Percentiles rank a stretch among this genome's conserved stretches.
These are phyloP conservation scores for Listronotus bonariensis DNA, from an alignment of 1,140 invertebrate genomes.

Conservation along the genomic window DNA sequence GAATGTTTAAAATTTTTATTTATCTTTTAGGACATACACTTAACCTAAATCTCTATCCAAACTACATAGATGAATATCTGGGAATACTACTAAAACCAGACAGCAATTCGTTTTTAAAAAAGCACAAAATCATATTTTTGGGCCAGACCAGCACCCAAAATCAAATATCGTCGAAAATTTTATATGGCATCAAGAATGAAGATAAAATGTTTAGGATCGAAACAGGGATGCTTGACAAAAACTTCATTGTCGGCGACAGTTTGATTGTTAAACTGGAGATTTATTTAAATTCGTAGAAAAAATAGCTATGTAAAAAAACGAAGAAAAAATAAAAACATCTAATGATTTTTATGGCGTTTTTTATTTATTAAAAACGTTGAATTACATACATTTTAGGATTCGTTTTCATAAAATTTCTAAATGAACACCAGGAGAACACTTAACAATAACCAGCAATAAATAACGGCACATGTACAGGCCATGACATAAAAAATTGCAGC, in stretches of 20 bases:
- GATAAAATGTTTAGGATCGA: conserved; percentile 37
- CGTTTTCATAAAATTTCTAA: too few relatives aligned
- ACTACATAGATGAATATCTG: conserved; percentile 35
- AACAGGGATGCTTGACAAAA: conserved; percentile 18
- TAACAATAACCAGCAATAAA: too few relatives aligned
- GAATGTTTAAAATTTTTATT: too few relatives aligned
- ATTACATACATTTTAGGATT: too few relatives aligned
- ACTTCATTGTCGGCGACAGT: conserved; percentile 34
- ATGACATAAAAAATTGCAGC: too few relatives aligned
- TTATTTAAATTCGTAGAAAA: conserved; percentile 38
- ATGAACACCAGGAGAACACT: too few relatives aligned
- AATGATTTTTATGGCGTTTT: too few relatives aligned
- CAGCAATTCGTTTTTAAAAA: conserved; percentile 41
- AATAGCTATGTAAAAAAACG: too few relatives aligned
- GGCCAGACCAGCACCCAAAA: conserved; percentile 30
- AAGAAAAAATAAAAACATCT: too few relatives aligned
- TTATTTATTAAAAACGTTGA: too few relatives aligned
- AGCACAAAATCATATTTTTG: conserved; percentile 42
- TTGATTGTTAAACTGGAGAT: conserved; percentile 42
- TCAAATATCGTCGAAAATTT: conserved; percentile 36
- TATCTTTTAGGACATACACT: conserved; percentile 40
- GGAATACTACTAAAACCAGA: conserved; percentile 37
- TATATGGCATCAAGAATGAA: conserved; percentile 35
- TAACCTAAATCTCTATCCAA: conserved; percentile 41
- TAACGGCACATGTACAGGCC: too few relatives aligned